A percentile compares a stretch with the other conserved stretches of the same genome.
These are phyloP conservation scores for Parazoanthus atlanticus DNA, from an alignment of 92 coral and sea anemone species.

Conservation along the genomic window DNA sequence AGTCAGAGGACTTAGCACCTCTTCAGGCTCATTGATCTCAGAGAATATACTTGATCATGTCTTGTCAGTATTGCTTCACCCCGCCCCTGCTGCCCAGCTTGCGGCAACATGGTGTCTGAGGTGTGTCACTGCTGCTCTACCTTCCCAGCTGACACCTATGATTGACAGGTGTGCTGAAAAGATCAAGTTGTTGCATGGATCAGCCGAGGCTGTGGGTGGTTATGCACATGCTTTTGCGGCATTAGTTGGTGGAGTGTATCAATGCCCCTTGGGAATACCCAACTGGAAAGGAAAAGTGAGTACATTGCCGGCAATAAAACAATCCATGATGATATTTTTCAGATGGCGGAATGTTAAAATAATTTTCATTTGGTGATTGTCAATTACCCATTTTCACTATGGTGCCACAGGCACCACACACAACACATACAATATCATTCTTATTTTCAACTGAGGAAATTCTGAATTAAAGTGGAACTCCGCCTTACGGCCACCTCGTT, in stretches of 20 bases:
- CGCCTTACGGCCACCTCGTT: too few species aligned
- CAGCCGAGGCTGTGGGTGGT: constrained; percentile 96
- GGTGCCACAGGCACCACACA: too few species aligned
- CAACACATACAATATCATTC: too few species aligned
- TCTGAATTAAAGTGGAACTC: too few species aligned
- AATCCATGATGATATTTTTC: neutral
- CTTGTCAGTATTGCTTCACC: constrained; percentile 87
- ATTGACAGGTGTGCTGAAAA: constrained; percentile 92
- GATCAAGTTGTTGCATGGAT: constrained; percentile 80
- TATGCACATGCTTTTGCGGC: constrained; percentile 95
- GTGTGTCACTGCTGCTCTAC: constrained; percentile 86
- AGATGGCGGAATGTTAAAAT: neutral
- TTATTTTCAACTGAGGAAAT: too few species aligned
- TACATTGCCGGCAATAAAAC: neutral
- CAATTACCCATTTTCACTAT: neutral
- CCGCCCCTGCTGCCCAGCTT: constrained; percentile 98
- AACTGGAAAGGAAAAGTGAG: constrained; percentile 96
- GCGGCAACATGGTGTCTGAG: constrained; percentile 95
- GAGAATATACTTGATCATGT: constrained; percentile 89
- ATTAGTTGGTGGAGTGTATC: constrained; percentile 90
- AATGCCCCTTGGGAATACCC: constrained; percentile 95
- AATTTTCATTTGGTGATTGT: too few species aligned
- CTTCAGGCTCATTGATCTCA: constrained; percentile 81
- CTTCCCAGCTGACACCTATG: constrained; percentile 91
- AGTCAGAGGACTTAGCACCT: constrained; percentile 90